phyloP scores from a whole-genome alignment of 2,888 invertebrate species.

The Drosophila mimetica region DNA sequence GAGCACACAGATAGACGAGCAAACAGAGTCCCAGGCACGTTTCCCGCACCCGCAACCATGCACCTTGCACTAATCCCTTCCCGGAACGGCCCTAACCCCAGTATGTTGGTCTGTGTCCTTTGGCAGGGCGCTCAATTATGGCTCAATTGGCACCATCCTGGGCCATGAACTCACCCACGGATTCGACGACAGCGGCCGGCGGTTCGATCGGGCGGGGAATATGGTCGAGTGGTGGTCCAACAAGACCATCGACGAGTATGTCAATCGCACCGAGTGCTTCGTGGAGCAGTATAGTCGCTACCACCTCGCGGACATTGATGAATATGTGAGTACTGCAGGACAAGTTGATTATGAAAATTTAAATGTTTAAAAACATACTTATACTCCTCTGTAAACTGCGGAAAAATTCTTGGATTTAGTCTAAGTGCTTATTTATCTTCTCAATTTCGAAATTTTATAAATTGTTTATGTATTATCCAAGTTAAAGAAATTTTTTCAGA shows the following conservation, averaged over 20 bases:
- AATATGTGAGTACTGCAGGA: slow-evolving; percentile 86
- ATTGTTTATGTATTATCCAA: too few species aligned
- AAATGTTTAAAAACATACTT: too few species aligned
- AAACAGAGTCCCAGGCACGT: slow-evolving; percentile 17
- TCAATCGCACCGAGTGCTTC: slow-evolving; percentile 92
- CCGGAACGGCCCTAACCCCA: not conserved
- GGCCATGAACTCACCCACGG: slow-evolving; percentile 91
- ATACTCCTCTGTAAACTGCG: too few species aligned
- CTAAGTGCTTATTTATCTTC: too few species aligned
- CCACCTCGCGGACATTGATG: slow-evolving; percentile 87
- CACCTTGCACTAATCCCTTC: slow-evolving; percentile 46
- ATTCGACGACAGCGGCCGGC: slow-evolving; percentile 87
- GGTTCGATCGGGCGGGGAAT: slow-evolving; percentile 94
- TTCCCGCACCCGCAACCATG: slow-evolving; percentile 9
- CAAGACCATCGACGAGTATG: slow-evolving; percentile 90
- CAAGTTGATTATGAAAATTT: too few species aligned
- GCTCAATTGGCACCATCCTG: slow-evolving; percentile 91
- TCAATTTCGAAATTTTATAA: too few species aligned
- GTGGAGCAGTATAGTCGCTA: slow-evolving; percentile 92
- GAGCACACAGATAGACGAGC: slow-evolving; percentile 20
- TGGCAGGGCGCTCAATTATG: slow-evolving; percentile 91
- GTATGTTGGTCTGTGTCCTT: slow-evolving; percentile 36
- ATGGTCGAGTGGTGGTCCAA: slow-evolving; percentile 96
- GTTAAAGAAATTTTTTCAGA: too few species aligned
- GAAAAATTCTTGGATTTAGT: too few species aligned